These are phyloP conservation scores for Brachypterus glaber DNA, from an alignment of 2,888 invertebrate species.

Conservation along the genomic window DNA sequence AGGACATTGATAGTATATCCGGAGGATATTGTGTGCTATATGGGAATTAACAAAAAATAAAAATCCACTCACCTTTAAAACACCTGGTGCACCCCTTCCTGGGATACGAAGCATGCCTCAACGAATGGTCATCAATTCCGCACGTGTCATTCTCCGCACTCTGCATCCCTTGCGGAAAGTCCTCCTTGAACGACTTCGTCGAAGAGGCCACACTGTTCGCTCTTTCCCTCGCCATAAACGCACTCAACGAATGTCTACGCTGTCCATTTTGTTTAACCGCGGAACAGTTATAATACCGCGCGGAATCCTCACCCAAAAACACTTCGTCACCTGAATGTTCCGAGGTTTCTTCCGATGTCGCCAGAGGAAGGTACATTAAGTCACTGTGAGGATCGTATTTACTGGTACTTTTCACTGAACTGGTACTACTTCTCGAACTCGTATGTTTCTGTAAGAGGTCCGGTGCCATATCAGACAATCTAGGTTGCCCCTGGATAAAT, in stretches of 20 bases:
- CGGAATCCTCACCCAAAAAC: slow-evolving; percentile 47
- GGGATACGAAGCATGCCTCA: slow-evolving; percentile 38
- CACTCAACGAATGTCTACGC: slow-evolving; percentile 58
- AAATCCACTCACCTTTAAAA: slow-evolving; percentile 36
- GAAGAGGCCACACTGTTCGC: slow-evolving; percentile 32
- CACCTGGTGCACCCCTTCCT: slow-evolving; percentile 37
- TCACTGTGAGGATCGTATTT: slow-evolving; percentile 24
- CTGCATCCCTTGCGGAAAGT: slow-evolving; percentile 27
- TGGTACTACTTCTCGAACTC: slow-evolving; percentile 28
- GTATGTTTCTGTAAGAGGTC: slow-evolving; percentile 38
- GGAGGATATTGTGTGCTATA: too few relatives aligned
- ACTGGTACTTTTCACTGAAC: slow-evolving; percentile 28
- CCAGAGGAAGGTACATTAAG: slow-evolving; percentile 31
- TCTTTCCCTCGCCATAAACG: slow-evolving; percentile 46
- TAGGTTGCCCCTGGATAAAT: slow-evolving; percentile 59
- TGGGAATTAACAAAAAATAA: too few relatives aligned
- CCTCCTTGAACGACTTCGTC: slow-evolving; percentile 34
- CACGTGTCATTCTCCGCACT: slow-evolving; percentile 1
- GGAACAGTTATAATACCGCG: slow-evolving; percentile 43
- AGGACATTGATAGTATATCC: too few relatives aligned
- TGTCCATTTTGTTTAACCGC: slow-evolving; percentile 39
- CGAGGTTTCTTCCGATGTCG: slow-evolving; percentile 32
- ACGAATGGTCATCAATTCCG: slow-evolving; percentile 38
- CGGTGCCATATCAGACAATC: slow-evolving; percentile 60
- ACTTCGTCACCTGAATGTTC: slow-evolving; percentile 44